Evolutionary conservation across 2,113 vertebrate species (phyloP).

Genomic region (Lophura nycthemera): DNA sequence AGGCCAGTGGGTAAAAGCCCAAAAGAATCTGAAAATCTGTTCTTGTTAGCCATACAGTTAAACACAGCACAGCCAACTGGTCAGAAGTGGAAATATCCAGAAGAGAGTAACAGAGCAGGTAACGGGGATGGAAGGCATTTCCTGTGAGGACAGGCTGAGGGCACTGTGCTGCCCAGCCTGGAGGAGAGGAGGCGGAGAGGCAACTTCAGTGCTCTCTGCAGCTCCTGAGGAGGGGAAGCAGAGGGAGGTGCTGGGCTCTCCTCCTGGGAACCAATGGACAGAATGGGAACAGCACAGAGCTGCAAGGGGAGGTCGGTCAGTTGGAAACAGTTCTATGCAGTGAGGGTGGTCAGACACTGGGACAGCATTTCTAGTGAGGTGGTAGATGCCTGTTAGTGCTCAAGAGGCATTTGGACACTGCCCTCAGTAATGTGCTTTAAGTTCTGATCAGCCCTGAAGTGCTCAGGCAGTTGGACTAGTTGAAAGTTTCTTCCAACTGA

Average conservation of each 20-base stretch:
- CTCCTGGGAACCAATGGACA: neutral
- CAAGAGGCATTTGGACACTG: neutral
- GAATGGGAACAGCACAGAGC: neutral
- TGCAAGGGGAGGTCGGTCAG: neutral
- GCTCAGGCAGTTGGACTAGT: neutral
- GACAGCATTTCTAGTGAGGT: neutral
- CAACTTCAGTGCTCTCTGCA: neutral
- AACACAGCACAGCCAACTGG: neutral
- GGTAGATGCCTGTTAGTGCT: neutral
- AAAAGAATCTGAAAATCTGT: neutral
- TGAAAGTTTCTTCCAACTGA: neutral
- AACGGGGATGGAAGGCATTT: neutral
- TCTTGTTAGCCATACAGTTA: neutral
- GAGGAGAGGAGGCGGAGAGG: neutral
- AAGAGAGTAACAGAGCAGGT: neutral
- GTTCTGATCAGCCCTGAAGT: neutral
- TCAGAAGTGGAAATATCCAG: neutral
- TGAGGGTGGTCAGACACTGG: neutral
- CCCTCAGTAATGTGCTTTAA: neutral
- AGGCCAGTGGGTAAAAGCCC: neutral
- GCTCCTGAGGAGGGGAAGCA: neutral
- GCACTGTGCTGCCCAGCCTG: neutral
- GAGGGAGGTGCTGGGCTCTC: neutral
- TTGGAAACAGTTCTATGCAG: neutral
- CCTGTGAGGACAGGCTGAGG: neutral